Evolutionary conservation across 2,888 invertebrate genomes (phyloP).

Genomic region (Octodonta nipae): DNA sequence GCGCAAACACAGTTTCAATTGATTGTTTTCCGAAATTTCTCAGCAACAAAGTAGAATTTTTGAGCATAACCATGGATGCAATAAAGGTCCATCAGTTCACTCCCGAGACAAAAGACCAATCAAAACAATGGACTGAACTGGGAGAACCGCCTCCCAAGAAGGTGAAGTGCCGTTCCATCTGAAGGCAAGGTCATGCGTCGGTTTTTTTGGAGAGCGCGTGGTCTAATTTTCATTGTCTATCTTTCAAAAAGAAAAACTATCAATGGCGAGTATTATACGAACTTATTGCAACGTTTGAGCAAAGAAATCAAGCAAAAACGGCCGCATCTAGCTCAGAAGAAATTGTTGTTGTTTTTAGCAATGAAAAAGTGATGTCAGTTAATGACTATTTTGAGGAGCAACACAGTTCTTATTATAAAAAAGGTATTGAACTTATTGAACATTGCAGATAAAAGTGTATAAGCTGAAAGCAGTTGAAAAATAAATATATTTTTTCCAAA

Average conservation of each 20-base stretch:
- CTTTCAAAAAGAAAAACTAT: conserved; percentile 6
- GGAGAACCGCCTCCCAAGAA: conserved; percentile 17
- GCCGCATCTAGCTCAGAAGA: conserved; percentile 6
- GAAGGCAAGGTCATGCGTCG: too few relatives aligned
- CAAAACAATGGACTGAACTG: conserved; percentile 17
- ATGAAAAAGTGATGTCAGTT: conserved; percentile 11
- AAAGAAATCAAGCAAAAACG: conserved; percentile 8
- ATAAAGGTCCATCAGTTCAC: conserved; percentile 24
- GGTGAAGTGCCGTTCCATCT: too few relatives aligned
- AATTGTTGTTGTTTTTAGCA: conserved; percentile 9
- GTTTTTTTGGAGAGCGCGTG: conserved; percentile 10
- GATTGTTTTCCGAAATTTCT: conserved; percentile 16
- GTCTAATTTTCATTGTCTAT: conserved; percentile 6
- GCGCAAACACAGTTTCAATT: conserved; percentile 14
- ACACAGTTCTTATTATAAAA: conserved; percentile 9
- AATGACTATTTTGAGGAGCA: conserved; percentile 12
- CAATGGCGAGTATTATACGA: conserved; percentile 9
- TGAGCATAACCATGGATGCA: conserved; percentile 9
- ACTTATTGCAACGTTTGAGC: conserved; percentile 5
- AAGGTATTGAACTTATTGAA: conserved; percentile 11
- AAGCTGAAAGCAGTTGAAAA: conserved; percentile 9
- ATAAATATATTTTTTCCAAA: conserved; percentile 7
- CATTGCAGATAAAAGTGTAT: conserved; percentile 11
- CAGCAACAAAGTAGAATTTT: conserved; percentile 16
- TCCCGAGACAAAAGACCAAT: conserved; percentile 19